These are phyloP conservation scores for Ichneumon xanthorius DNA, from an alignment of 2,888 invertebrate genomes.

Conservation along the genomic window DNA sequence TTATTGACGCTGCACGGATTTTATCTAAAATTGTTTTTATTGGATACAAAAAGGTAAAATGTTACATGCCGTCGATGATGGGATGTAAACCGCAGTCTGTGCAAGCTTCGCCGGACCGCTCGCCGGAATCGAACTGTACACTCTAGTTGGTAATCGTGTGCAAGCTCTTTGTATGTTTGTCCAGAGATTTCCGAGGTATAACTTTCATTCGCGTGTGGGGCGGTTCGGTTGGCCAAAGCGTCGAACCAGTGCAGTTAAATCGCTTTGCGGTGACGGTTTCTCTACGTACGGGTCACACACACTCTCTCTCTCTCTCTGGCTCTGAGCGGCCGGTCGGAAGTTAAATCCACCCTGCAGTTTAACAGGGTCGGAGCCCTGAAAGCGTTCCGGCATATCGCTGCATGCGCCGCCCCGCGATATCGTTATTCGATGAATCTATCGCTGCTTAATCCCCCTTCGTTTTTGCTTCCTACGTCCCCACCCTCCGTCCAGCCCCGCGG, in stretches of 20 bases:
- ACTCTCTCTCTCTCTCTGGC: no score
- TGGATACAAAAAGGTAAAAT: neutral
- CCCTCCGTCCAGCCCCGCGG: neutral
- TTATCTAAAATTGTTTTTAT: no score
- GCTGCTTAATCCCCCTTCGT: conserved; percentile 34
- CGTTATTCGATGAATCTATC: conserved; percentile 56
- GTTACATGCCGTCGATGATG: neutral
- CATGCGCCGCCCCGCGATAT: conserved; percentile 34
- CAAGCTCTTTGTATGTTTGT: conserved; percentile 1
- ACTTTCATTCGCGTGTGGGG: conserved; percentile 38
- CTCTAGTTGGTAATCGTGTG: neutral
- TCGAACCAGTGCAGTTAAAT: conserved; percentile 60
- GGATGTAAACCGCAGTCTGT: neutral
- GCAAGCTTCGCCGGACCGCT: neutral
- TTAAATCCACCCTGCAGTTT: conserved; percentile 67
- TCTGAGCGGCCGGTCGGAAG: conserved; percentile 60
- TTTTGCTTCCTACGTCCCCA: neutral
- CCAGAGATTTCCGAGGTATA: conserved; percentile 14
- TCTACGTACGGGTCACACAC: conserved; percentile 13
- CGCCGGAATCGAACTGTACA: neutral
- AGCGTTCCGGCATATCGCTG: conserved; percentile 11
- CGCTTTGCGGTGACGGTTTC: conserved; percentile 70
- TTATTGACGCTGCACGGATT: no score
- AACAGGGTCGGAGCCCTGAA: conserved; percentile 3
- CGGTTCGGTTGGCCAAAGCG: conserved; percentile 43